A percentile compares a stretch with the other conserved stretches of the same genome.
Evolutionary conservation across 1,140 invertebrate species (phyloP).

Genomic region (Plectrocnemia conspersa): DNA sequence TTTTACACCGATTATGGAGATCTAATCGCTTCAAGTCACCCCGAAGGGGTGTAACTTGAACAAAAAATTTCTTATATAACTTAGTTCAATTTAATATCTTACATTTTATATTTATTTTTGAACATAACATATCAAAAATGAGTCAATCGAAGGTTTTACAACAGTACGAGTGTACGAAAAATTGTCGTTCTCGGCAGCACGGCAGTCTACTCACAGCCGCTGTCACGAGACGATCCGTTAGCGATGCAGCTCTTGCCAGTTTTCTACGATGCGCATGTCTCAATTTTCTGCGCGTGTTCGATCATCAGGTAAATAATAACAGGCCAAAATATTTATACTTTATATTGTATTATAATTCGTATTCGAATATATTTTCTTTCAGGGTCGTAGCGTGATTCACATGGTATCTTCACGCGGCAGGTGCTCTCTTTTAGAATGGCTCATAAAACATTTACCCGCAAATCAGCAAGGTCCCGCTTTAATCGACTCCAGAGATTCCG

Average conservation of each 20-base stretch:
- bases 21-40: constrained; percentile 36
- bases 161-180: constrained; percentile 48
- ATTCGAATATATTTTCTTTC: constrained; percentile 4
- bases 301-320: constrained; percentile 45
- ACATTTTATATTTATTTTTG: constrained; percentile 4
- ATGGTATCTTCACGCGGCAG: constrained; percentile 65
- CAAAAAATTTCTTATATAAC: too few relatives aligned
- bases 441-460: constrained; percentile 50
- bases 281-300: constrained; percentile 54
- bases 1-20: constrained; percentile 42
- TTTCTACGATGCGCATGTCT: constrained; percentile 56
- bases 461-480: constrained; percentile 37
- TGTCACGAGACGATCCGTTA: constrained; percentile 55
- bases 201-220: constrained; percentile 56
- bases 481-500: constrained; percentile 59
- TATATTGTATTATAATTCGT: neutral
- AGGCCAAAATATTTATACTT: neutral
- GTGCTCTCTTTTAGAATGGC: constrained; percentile 60
- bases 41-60: constrained; percentile 34
- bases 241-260: constrained; percentile 52
- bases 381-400: constrained; percentile 64
- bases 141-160: constrained; percentile 39
- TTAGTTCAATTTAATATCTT: too few relatives aligned
- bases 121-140: too few relatives aligned
- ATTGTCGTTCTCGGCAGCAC: constrained; percentile 58